phyloP scores from a whole-genome alignment of 2,113 vertebrate species.

The Pelodiscus sinensis region DNA sequence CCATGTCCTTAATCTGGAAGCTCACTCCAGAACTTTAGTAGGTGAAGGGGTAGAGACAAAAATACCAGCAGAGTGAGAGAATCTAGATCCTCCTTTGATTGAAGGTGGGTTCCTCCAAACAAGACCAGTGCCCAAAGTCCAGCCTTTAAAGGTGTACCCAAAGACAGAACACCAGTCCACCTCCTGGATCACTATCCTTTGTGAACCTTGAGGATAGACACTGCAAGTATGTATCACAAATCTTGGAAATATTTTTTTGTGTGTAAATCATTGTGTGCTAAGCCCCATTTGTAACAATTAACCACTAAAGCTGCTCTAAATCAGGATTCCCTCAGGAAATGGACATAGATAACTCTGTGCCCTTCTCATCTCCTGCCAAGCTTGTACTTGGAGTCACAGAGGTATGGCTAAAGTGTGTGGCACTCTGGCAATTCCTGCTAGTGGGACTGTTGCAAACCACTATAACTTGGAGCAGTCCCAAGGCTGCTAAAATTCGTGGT shows the following conservation, averaged over 20 bases:
- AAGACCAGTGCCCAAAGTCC: no score
- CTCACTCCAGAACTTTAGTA: no score
- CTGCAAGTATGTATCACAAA: neutral
- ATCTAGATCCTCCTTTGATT: no score
- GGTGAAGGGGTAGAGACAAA: no score
- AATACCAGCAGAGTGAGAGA: no score
- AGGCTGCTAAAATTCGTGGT: neutral
- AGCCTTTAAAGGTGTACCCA: no score
- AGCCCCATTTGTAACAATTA: neutral
- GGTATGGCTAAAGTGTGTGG: neutral
- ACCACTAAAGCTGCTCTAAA: neutral
- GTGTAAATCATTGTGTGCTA: neutral
- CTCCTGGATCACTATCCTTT: no score
- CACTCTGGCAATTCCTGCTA: neutral
- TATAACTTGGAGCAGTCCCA: rapidly evolving
- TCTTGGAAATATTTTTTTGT: neutral
- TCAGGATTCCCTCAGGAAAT: neutral
- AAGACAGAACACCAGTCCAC: no score
- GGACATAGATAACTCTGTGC: neutral
- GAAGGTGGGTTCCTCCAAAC: no score
- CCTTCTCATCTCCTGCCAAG: neutral
- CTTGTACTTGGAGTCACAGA: neutral
- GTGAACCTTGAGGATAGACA: neutral
- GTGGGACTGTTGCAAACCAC: rapidly evolving
- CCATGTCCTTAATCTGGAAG: no score